Conservation (phyloP, 2,888 invertebrate genomes). For the Limnephilus auricula region DNA sequence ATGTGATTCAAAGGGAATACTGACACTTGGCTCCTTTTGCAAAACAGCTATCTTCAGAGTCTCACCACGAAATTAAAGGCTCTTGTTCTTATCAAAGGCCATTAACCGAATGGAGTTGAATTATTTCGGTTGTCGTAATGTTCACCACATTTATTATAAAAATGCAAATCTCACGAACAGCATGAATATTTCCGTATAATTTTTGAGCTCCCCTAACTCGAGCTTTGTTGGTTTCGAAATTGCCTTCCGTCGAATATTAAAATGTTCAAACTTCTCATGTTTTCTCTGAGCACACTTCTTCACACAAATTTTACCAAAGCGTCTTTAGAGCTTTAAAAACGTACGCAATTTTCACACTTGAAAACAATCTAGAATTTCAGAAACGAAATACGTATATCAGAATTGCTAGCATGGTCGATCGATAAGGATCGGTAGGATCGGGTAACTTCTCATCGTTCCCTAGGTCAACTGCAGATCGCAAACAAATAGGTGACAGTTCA, state of each 20-base stretch:
- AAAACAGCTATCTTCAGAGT: background rate
- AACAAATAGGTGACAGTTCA: too few species aligned
- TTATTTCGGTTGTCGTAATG: background rate
- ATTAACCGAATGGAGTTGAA: background rate
- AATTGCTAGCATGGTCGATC: too few species aligned
- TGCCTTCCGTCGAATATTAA: background rate
- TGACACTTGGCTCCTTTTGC: background rate
- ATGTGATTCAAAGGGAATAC: too few species aligned
- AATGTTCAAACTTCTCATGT: background rate
- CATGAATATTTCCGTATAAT: background rate
- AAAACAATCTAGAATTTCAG: background rate
- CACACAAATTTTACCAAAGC: background rate
- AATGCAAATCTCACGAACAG: background rate
- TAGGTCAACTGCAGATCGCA: too few species aligned
- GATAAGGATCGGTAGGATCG: too few species aligned
- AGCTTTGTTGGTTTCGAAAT: background rate
- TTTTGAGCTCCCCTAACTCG: background rate
- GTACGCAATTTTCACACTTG: background rate
- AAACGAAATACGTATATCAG: background rate
- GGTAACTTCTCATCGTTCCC: too few species aligned
- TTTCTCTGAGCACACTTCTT: background rate
- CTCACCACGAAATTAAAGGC: background rate
- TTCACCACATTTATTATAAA: background rate
- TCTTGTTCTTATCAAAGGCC: background rate
- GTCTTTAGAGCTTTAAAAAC: background rate